A percentile compares a stretch with the other conserved stretches of the same genome.
Conservation (phyloP, 2,888 invertebrate species). For the Protonemura montana region DNA sequence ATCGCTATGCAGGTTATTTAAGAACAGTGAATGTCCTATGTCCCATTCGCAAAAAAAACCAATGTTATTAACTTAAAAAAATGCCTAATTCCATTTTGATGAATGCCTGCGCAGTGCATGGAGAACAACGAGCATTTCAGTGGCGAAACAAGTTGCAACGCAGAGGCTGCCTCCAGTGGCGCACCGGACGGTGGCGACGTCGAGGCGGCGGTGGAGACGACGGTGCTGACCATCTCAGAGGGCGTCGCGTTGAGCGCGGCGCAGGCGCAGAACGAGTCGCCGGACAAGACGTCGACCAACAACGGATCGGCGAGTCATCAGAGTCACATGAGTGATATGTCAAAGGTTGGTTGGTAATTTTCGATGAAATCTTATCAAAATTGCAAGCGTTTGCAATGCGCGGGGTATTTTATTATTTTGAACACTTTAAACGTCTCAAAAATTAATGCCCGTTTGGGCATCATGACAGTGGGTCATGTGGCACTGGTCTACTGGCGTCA, state of each 20-base stretch:
- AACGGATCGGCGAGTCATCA: conserved; percentile 67
- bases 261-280: conserved; percentile 64
- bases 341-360: conserved; percentile 47
- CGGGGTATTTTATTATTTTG: too few relatives aligned
- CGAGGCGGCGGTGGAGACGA: conserved; percentile 65
- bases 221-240: conserved; percentile 76
- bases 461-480: too few relatives aligned
- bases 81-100: too few relatives aligned
- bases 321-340: conserved; percentile 62
- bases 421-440: too few relatives aligned
- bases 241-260: conserved; percentile 54
- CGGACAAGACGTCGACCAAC: conserved; percentile 73
- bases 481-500: too few relatives aligned
- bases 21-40: too few relatives aligned
- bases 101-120: background rate
- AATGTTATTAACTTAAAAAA: too few relatives aligned
- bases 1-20: too few relatives aligned
- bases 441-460: too few relatives aligned
- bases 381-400: too few relatives aligned
- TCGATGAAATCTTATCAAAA: too few relatives aligned
- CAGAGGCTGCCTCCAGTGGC: conserved; percentile 35
- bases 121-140: conserved; percentile 14
- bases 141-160: conserved; percentile 14
- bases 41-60: too few relatives aligned
- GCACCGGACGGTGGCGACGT: conserved; percentile 55